Evolutionary conservation across 1,140 invertebrate genomes (phyloP).

Genomic region (Drosophila sucinea): DNA sequence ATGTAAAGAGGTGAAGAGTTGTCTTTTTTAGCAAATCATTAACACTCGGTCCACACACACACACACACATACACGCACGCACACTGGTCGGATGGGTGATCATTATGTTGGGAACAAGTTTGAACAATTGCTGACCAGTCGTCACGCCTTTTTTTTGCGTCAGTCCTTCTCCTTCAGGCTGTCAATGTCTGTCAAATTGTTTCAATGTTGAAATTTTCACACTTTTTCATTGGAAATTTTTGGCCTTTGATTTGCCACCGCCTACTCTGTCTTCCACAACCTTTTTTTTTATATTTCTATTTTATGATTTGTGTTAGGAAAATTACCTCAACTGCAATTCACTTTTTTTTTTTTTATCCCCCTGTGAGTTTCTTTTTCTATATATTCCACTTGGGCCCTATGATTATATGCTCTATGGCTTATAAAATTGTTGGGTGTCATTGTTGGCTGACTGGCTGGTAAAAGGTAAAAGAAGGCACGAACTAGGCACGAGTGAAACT

Average conservation of each 20-base stretch:
- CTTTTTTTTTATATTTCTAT: conserved; percentile 28
- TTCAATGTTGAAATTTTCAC: conserved; percentile 44
- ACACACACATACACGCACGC: background rate
- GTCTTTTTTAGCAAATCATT: background rate
- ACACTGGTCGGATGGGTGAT: background rate
- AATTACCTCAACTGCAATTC: conserved; percentile 76
- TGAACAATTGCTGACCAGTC: conserved; percentile 45
- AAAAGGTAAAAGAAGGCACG: conserved; percentile 39
- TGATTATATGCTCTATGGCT: conserved; percentile 80
- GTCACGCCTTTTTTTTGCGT: conserved; percentile 46
- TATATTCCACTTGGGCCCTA: conserved; percentile 37
- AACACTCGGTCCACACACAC: conserved; percentile 36
- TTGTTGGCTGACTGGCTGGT: conserved; percentile 40
- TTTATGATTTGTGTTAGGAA: conserved; percentile 56
- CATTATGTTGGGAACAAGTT: conserved; percentile 4
- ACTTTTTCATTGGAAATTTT: conserved; percentile 37
- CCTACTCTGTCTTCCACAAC: conserved; percentile 13
- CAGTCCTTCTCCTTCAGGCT: conserved; percentile 14
- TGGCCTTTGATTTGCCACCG: conserved; percentile 48
- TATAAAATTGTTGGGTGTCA: conserved; percentile 76
- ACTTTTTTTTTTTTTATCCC: conserved; percentile 51
- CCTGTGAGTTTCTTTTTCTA: conserved; percentile 15
- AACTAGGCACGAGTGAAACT: conserved; percentile 50
- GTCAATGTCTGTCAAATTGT: conserved; percentile 45
- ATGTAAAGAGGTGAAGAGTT: no score